Conservation (phyloP, 1,140 invertebrate genomes). For the Cotesia glomerata region DNA sequence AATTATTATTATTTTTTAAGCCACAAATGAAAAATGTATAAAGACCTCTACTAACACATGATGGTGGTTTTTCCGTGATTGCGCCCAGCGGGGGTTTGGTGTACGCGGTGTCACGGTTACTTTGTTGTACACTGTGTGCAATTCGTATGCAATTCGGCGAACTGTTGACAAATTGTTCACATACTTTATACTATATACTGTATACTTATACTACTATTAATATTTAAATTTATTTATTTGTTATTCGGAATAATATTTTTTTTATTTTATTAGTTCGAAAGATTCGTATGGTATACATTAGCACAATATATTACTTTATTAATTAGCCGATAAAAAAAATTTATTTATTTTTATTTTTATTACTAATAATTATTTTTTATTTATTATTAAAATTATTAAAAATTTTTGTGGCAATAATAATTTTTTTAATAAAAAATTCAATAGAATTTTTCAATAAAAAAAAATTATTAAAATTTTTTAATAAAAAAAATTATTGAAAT, state of each 20-base stretch:
- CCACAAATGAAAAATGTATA: not conserved
- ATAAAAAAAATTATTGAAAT: not conserved
- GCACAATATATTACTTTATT: constrained; percentile 5
- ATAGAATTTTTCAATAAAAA: too few species aligned
- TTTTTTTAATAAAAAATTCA: too few species aligned
- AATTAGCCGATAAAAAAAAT: not conserved
- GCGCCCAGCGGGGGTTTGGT: constrained; percentile 58
- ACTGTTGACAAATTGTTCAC: constrained; percentile 26
- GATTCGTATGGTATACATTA: constrained; percentile 57
- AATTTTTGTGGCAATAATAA: too few species aligned
- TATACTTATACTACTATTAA: too few species aligned
- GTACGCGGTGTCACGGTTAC: constrained; percentile 62
- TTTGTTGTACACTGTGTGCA: constrained; percentile 48
- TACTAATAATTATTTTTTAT: too few species aligned
- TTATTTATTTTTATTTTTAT: too few species aligned
- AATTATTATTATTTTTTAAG: not conserved
- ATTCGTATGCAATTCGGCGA: constrained; percentile 7
- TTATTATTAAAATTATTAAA: too few species aligned
- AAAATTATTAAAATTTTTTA: not conserved
- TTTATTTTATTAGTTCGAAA: constrained; percentile 42
- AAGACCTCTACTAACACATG: constrained; percentile 51
- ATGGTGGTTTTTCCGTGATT: constrained; percentile 50
- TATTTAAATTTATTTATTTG: not conserved
- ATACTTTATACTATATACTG: not conserved
- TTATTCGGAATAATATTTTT: not conserved